Base-by-base conservation (phyloP, 2,888 invertebrate genomes). In the Panopea generosa region DNA sequence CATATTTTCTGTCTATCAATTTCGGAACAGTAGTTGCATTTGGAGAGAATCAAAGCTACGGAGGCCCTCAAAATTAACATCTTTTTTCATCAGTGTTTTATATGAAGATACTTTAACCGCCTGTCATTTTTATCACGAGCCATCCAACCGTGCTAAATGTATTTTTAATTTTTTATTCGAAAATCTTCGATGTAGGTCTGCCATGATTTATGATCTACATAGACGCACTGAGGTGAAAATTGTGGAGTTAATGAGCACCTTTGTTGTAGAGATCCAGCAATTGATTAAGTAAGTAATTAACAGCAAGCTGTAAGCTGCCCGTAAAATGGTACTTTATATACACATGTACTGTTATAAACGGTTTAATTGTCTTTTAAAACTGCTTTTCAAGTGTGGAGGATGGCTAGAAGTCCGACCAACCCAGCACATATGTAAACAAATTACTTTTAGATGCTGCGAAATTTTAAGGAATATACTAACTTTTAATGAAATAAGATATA, bases 1-100 rank as follows among this genome's bases (percentile, higher is more conserved):
- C 79, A 79, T 67, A 68, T 47, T 71, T 71, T 69, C 79, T 72
- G 79, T 79, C 79, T 65, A 75, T 79, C 79, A 79, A 43, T n/a
- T 29, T n/a, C 33, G 14, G 55, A 63, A 59, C 45, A 45, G 9
- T 20, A 20, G 45, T 20, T 4, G 16, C 45, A 45, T 33, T 33
- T 33, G 4, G 33, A 33, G 33, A 33, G 33, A 33, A 33, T 33
- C 33, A 33, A 33, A 33, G 33, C 38, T 24, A 24, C 38, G 47
- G 47, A 16, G 47, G 22, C 38, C 43, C 53, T 40, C 40, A 24
- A 40, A 61, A 53, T 65, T 70, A 45, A 69, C 77, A 77, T 70
- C 69, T 66, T 77, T n/a, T 74, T 70, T 67, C 76, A 76, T 70
- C 76, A 66, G 26, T 18, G 26, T 55, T 72, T 70, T 65, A 73